These are phyloP conservation scores for Mantis religiosa DNA, from an alignment of 2,888 invertebrate species.

Conservation along the genomic window DNA sequence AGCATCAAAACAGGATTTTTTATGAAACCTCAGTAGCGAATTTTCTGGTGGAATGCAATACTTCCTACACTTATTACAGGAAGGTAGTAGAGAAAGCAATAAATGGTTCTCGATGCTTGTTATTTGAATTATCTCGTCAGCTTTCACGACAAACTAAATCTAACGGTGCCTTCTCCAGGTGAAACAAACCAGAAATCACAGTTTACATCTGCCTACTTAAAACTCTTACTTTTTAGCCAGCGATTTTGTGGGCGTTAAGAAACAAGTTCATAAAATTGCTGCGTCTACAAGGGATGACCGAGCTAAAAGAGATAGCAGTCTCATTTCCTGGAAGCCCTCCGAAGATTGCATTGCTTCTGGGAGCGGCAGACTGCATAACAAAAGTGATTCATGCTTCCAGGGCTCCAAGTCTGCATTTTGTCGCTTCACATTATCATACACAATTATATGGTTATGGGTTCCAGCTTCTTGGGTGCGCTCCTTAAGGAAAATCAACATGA, in stretches of 20 bases:
- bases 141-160: too few species aligned
- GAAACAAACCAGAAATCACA: neutral
- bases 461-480: neutral
- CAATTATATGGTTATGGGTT: neutral
- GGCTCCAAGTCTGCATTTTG: neutral
- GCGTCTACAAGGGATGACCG: neutral
- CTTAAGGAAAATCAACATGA: neutral
- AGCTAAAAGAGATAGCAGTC: neutral
- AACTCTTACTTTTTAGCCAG: neutral
- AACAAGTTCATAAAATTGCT: neutral
- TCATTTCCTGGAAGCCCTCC: neutral
- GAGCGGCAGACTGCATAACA: neutral
- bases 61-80: too few species aligned
- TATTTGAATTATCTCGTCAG: too few species aligned
- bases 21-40: too few species aligned
- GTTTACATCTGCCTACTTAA: neutral
- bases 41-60: too few species aligned
- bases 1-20: too few species aligned
- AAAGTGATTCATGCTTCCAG: neutral
- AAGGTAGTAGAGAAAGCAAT: too few species aligned
- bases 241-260: neutral
- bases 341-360: neutral
- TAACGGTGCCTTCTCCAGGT: neutral
- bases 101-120: too few species aligned
- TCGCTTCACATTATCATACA: neutral